Percentiles rank a stretch among this genome's conserved stretches.
Evolutionary conservation across 92 coral and sea anemone species (phyloP).

Genomic region (Umimayanthus kanabou): DNA sequence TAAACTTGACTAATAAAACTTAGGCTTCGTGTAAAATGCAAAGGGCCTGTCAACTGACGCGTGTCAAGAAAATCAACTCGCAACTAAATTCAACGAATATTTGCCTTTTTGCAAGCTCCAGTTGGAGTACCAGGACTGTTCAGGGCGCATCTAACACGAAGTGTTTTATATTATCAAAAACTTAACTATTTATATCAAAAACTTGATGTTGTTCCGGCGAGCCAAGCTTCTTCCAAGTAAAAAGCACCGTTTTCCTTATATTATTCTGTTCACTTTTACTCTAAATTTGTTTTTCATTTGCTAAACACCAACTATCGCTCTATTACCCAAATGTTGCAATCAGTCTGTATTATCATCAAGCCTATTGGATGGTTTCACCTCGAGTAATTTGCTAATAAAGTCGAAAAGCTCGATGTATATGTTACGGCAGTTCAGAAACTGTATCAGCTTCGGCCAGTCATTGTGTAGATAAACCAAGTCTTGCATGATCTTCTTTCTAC

Average conservation of each 20-base stretch:
- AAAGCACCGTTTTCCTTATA: no score
- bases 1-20: constrained; percentile 37
- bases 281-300: no score
- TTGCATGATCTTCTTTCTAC: background rate
- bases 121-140: background rate
- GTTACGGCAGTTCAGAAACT: background rate
- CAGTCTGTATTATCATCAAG: no score
- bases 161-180: background rate
- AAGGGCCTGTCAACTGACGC: background rate
- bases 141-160: background rate
- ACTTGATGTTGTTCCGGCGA: background rate
- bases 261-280: background rate
- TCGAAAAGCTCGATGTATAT: no score
- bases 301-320: background rate
- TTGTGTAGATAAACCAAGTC: background rate
- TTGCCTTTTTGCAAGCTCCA: background rate
- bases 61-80: background rate
- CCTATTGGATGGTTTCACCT: no score
- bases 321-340: background rate
- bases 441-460: background rate
- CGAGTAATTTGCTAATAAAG: no score
- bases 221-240: background rate
- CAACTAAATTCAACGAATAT: background rate
- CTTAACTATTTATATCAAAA: background rate
- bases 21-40: constrained; percentile 14